Evolutionary conservation across 2,888 invertebrate genomes (phyloP), one percentile per base, ranked within the genome.

Genomic region (Acleris literana): DNA sequence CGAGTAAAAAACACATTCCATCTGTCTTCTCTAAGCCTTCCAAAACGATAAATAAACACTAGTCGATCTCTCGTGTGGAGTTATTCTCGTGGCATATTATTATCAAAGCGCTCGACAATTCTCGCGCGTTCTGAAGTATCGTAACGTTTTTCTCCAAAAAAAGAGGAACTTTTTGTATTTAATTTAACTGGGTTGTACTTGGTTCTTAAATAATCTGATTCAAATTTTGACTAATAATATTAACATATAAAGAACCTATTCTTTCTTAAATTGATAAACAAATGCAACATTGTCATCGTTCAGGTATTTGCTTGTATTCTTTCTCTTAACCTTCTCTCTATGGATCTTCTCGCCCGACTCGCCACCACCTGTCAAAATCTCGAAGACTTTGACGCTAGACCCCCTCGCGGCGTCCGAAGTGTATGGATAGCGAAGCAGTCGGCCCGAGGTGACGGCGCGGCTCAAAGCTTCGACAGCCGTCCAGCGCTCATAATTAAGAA

Each of bases 401-500:
- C 63, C 20, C 65, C 67, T 69, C 72, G 68, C 73, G 75, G 72
- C 76, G 75, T 72, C 70, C 82, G 78, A 75, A 76, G 79, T 77
- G 76, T 78, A 76, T 79, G 80, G 78, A 74, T 78, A 83, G 81
- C 82, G 81, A 79, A 81, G 84, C 83, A 80, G 84, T 80, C 86
- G 87, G 87, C 85, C 86, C 84, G 89, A 89, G 87, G 90, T 91
- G 92, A 90, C 92, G 92, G 92, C 88, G 82, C 87, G 85, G 78
- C 90, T 92, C 92, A 92, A 92, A 92, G 92, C 90, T 88, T 92
- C 92, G 92, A 92, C 92, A 91, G 92, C 81, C 92, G 90, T 91
- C 92, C 92, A 90, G 83, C 86, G 88, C 87, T 92, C 91, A 92
- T 92, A 92, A 92, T 92, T 92, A 92, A 92, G 92, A 92, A 92